These are phyloP conservation scores for Phylloscopus trochiloides DNA, from an alignment of 2,113 vertebrate genomes.

Conservation along the genomic window DNA sequence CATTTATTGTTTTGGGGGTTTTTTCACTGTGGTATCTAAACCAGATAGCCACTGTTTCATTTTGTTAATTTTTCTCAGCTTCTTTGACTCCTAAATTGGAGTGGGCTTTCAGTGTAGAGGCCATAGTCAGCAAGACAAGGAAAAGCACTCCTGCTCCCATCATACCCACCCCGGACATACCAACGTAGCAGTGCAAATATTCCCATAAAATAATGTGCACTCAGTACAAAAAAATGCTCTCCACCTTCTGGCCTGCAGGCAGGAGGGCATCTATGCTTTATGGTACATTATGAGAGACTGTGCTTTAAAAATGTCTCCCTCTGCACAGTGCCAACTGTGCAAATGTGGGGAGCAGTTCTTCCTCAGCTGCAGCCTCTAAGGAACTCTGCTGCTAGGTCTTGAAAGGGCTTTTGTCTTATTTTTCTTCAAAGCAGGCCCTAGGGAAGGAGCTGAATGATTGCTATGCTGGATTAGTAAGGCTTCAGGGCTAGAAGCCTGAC, in stretches of 20 bases:
- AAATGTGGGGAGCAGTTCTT: background rate
- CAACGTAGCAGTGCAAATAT: background rate
- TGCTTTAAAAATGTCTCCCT: background rate
- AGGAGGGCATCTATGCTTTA: background rate
- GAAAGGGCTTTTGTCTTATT: background rate
- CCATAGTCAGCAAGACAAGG: background rate
- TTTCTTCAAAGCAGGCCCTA: background rate
- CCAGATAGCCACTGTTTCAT: background rate
- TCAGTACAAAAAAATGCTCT: background rate
- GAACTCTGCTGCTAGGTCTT: background rate
- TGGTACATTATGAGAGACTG: background rate
- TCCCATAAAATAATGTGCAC: background rate
- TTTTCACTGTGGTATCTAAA: background rate
- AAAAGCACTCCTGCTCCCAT: background rate
- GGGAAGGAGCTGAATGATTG: background rate
- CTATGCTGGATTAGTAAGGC: background rate
- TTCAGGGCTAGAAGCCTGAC: background rate
- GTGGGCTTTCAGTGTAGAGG: background rate
- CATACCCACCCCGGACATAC: accelerated
- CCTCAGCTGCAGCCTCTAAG: background rate
- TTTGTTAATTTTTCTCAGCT: background rate
- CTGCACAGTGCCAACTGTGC: background rate
- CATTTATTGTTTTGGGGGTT: background rate
- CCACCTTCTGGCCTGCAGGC: background rate
- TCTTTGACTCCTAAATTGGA: background rate